Percentiles rank a stretch among this genome's conserved stretches.
These are phyloP conservation scores for Leptarthrus brevirostris DNA, from an alignment of 2,888 invertebrate genomes.

Conservation along the genomic window DNA sequence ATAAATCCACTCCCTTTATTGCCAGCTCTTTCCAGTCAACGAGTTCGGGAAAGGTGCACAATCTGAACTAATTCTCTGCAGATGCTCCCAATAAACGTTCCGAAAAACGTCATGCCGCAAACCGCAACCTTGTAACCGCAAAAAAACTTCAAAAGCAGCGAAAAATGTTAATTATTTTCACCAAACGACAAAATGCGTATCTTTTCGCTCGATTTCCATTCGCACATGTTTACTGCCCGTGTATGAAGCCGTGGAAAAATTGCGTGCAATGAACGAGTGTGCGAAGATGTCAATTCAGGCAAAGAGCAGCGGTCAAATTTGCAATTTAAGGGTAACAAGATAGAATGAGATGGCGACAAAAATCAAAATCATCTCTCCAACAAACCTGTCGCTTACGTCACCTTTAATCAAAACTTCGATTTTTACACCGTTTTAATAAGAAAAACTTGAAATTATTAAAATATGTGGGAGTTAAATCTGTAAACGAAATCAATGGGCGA, in stretches of 20 bases:
- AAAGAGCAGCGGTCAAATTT: background rate
- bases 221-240: background rate
- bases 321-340: background rate
- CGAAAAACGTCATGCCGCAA: too few relatives aligned
- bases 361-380: conserved; percentile 34
- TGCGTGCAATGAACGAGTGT: background rate
- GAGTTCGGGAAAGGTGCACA: too few relatives aligned
- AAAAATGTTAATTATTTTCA: too few relatives aligned
- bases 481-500: background rate
- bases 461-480: background rate
- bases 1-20: conserved; percentile 13
- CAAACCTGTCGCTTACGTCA: conserved; percentile 54
- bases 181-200: background rate
- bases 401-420: conserved; percentile 44
- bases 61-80: too few relatives aligned
- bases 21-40: background rate
- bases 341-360: conserved; percentile 1
- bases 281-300: conserved; percentile 16
- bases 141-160: too few relatives aligned
- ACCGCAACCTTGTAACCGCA: too few relatives aligned
- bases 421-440: conserved; percentile 26
- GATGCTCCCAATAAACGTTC: too few relatives aligned
- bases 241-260: background rate
- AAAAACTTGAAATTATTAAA: background rate
- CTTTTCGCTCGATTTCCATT: background rate